These are phyloP conservation scores for Nipponia nippon DNA, from an alignment of 2,113 vertebrate species.

Conservation along the genomic window DNA sequence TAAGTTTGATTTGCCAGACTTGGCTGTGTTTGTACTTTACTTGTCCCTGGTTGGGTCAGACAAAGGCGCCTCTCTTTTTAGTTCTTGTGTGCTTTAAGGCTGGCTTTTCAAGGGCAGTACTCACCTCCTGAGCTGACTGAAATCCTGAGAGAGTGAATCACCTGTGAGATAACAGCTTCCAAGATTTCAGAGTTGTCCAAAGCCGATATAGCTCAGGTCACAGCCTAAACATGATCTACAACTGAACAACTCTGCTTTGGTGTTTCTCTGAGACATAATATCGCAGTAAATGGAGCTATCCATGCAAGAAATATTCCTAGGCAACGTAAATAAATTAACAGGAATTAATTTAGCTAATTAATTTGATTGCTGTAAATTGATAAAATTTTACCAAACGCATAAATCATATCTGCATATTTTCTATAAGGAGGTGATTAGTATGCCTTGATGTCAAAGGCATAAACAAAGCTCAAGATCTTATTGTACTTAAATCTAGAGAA, in stretches of 20 bases:
- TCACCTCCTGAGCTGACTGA: neutral
- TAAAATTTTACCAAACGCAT: constrained; percentile 27
- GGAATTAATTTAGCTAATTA: constrained; percentile 53
- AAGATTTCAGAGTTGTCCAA: neutral
- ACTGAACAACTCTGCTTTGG: neutral
- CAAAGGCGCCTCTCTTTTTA: neutral
- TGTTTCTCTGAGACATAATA: neutral
- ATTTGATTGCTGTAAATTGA: constrained; percentile 55
- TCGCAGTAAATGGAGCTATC: neutral
- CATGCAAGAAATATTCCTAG: neutral
- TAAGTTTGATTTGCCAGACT: neutral
- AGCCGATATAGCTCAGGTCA: neutral
- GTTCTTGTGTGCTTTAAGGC: neutral
- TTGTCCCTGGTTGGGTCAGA: neutral
- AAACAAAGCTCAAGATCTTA: neutral
- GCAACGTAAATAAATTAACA: constrained; percentile 44
- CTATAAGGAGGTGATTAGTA: constrained; percentile 11
- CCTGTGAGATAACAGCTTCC: neutral
- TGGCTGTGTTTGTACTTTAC: neutral
- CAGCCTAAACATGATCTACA: neutral
- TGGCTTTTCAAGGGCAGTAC: neutral
- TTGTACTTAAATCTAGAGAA: neutral
- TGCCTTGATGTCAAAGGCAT: neutral
- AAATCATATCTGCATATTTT: constrained; percentile 16
- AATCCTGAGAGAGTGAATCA: neutral